Percentiles rank a stretch among this genome's conserved stretches.
Conservation (phyloP, 2,113 vertebrate genomes). For the Kryptolebias marmoratus region DNA sequence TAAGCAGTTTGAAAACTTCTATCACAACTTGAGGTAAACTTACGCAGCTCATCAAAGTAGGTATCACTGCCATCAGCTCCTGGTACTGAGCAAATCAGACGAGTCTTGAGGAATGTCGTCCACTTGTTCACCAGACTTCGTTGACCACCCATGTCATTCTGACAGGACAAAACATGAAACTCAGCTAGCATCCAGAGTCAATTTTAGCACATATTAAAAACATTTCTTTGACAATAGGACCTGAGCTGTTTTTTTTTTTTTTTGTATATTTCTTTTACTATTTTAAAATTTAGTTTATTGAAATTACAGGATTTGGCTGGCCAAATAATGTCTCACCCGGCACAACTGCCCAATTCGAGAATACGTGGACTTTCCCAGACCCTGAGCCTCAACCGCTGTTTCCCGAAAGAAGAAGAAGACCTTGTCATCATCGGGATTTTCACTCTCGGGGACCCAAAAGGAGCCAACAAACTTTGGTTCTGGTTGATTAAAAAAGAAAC, state of each 20-base stretch:
- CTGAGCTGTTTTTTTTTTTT: background rate
- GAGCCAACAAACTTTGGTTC: conserved; percentile 96
- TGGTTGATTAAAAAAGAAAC: conserved; percentile 59
- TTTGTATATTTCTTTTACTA: background rate
- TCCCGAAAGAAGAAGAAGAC: conserved; percentile 99
- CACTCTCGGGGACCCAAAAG: conserved; percentile 96
- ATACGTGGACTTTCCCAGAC: conserved; percentile 88
- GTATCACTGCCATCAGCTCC: conserved; percentile 90
- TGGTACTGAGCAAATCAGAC: conserved; percentile 89
- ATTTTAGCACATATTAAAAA: too few relatives aligned
- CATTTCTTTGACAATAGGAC: too few relatives aligned
- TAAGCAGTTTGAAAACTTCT: background rate
- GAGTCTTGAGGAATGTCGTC: conserved; percentile 96
- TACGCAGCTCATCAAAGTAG: conserved; percentile 94
- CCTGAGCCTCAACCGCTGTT: conserved; percentile 90
- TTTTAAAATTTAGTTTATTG: background rate
- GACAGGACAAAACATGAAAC: conserved; percentile 37
- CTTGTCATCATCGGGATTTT: conserved; percentile 96
- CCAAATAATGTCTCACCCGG: conserved; percentile 81
- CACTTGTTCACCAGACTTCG: conserved; percentile 97
- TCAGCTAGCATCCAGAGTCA: too few relatives aligned
- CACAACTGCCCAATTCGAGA: conserved; percentile 95
- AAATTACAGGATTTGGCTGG: background rate
- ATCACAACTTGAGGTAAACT: conserved; percentile 65
- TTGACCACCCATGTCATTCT: conserved; percentile 97